These are phyloP conservation scores for Ophioninae sp. DNA, from an alignment of 2,888 invertebrate genomes.

Conservation along the genomic window DNA sequence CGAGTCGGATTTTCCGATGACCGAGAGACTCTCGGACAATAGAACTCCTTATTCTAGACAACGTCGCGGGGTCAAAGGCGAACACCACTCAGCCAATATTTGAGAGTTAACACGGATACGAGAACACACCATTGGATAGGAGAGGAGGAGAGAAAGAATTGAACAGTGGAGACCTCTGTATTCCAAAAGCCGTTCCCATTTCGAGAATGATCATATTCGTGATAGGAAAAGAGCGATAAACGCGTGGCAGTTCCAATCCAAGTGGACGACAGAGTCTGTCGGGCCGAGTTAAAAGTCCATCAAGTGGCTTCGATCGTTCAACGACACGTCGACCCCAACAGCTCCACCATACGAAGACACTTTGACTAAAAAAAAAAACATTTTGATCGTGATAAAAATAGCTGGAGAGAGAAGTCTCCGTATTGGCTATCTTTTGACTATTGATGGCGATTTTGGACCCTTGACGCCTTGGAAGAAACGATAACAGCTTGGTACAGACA, in stretches of 20 bases:
- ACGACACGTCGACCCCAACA: background rate
- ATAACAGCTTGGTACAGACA: too few relatives aligned
- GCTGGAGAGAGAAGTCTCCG: background rate
- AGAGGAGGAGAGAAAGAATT: constrained; percentile 35
- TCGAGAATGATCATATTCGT: constrained; percentile 46
- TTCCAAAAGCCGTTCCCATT: constrained; percentile 58
- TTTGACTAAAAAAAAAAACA: background rate
- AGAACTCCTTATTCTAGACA: constrained; percentile 41
- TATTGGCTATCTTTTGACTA: too few relatives aligned
- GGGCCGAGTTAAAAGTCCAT: background rate
- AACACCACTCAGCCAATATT: constrained; percentile 64
- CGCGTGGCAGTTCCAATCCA: background rate
- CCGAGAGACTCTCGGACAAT: constrained; percentile 37
- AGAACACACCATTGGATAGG: constrained; percentile 60
- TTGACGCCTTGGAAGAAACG: too few relatives aligned
- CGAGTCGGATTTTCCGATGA: constrained; percentile 11
- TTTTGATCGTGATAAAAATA: background rate
- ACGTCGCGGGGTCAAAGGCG: constrained; percentile 50
- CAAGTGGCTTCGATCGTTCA: background rate
- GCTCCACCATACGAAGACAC: background rate
- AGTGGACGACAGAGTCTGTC: background rate
- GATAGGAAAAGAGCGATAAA: constrained; percentile 14
- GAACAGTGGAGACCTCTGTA: constrained; percentile 70
- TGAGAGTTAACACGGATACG: constrained; percentile 67
- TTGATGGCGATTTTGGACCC: too few relatives aligned